Evolutionary conservation across 2,113 vertebrate genomes (phyloP).

Genomic region (Hippocampus comes): DNA sequence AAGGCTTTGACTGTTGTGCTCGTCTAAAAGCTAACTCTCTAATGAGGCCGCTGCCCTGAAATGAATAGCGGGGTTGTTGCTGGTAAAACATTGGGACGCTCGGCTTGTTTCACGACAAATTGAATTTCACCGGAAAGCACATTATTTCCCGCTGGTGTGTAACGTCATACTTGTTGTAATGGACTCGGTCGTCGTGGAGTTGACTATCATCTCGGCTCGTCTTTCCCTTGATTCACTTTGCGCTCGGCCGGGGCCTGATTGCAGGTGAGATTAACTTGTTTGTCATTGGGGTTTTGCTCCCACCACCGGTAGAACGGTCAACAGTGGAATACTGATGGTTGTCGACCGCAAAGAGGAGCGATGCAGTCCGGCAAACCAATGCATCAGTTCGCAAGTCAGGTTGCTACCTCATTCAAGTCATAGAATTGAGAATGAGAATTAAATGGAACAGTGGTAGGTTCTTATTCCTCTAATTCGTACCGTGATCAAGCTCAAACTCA

Average conservation of each 20-base stretch:
- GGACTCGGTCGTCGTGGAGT: slow-evolving; percentile 30
- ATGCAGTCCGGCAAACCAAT: slow-evolving; percentile 9
- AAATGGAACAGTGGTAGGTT: no score
- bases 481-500: no score
- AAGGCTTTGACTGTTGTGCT: slow-evolving; percentile 34
- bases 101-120: slow-evolving; percentile 46
- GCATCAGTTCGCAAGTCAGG: slow-evolving; percentile 19
- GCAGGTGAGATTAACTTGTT: slow-evolving; percentile 67
- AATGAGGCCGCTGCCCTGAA: slow-evolving; percentile 45
- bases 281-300: slow-evolving; percentile 55
- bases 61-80: slow-evolving; percentile 34
- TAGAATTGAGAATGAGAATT: not conserved
- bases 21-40: slow-evolving; percentile 27
- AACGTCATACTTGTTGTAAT: slow-evolving; percentile 46
- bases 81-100: slow-evolving; percentile 28
- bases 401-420: not conserved
- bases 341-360: slow-evolving; percentile 12
- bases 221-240: slow-evolving; percentile 55
- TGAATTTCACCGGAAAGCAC: slow-evolving; percentile 50
- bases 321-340: slow-evolving; percentile 54
- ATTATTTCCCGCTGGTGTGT: slow-evolving; percentile 28
- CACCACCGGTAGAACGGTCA: slow-evolving; percentile 34
- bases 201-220: slow-evolving; percentile 52
- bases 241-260: slow-evolving; percentile 45
- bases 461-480: no score